phyloP scores from a whole-genome alignment of 2,797 vertebrate genomes.

The Molossus molossus region DNA sequence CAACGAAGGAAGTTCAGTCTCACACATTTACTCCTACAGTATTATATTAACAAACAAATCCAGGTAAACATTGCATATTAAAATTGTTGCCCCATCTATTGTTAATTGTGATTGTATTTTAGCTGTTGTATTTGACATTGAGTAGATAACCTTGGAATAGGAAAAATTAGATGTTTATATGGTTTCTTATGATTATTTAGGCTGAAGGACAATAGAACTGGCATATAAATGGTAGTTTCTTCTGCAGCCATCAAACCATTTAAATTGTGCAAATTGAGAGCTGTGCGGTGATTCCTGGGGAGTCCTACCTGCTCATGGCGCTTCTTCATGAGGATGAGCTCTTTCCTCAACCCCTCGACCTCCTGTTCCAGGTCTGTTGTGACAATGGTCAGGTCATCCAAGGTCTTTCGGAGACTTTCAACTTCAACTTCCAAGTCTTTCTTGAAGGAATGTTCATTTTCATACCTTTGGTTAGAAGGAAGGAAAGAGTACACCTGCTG shows the following conservation, averaged over 20 bases:
- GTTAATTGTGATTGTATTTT: background rate
- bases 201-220: background rate
- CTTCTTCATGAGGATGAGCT: constrained; percentile 92
- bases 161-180: background rate
- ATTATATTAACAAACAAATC: background rate
- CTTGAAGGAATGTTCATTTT: constrained; percentile 89
- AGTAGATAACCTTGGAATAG: background rate
- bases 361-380: constrained; percentile 92
- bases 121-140: background rate
- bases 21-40: background rate
- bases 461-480: constrained; percentile 86
- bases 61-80: background rate
- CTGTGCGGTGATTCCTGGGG: background rate
- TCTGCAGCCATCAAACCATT: background rate
- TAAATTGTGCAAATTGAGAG: background rate
- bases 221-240: background rate
- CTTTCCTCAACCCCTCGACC: constrained; percentile 91
- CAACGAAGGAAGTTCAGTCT: background rate
- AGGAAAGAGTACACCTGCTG: background rate
- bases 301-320: constrained; percentile 90
- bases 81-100: background rate
- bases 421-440: constrained; percentile 90
- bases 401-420: constrained; percentile 90
- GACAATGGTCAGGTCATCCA: constrained; percentile 91
- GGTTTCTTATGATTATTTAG: background rate